A percentile compares a stretch with the other conserved stretches of the same genome.
These are phyloP conservation scores for Odontophorus gujanensis DNA, from an alignment of 2,113 vertebrate genomes.

Conservation along the genomic window DNA sequence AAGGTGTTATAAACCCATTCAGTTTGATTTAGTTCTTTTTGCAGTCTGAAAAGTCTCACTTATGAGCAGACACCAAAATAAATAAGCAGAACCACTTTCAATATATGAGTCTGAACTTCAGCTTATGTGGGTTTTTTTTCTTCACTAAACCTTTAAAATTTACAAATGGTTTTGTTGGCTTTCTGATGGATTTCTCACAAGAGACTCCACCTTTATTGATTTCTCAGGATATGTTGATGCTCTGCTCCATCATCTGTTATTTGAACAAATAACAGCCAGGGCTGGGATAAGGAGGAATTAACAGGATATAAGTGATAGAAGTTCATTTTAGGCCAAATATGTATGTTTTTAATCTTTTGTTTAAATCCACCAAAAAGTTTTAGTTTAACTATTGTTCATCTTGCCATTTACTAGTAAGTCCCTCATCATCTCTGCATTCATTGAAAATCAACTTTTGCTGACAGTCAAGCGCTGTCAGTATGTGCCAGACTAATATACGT, in stretches of 20 bases:
- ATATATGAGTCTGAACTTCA: not conserved
- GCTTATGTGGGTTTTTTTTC: not conserved
- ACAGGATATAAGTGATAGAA: not conserved
- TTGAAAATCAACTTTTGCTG: not conserved
- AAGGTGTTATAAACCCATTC: slow-evolving; percentile 31
- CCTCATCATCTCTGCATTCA: not conserved
- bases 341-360: not conserved
- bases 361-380: not conserved
- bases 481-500: not conserved
- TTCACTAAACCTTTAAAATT: slow-evolving; percentile 1
- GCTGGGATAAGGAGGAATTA: not conserved
- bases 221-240: not conserved
- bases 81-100: not conserved
- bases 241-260: not conserved
- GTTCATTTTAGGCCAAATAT: not conserved
- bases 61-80: not conserved
- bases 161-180: not conserved
- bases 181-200: slow-evolving; percentile 13
- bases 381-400: not conserved
- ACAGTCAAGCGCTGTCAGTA: not conserved
- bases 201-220: not conserved
- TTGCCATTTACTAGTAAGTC: not conserved
- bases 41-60: not conserved
- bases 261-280: not conserved
- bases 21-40: slow-evolving; percentile 29